Percentiles rank a stretch among this genome's conserved stretches.
These are phyloP conservation scores for Spinus pinus DNA, from an alignment of 2,797 vertebrate species.

Conservation along the genomic window DNA sequence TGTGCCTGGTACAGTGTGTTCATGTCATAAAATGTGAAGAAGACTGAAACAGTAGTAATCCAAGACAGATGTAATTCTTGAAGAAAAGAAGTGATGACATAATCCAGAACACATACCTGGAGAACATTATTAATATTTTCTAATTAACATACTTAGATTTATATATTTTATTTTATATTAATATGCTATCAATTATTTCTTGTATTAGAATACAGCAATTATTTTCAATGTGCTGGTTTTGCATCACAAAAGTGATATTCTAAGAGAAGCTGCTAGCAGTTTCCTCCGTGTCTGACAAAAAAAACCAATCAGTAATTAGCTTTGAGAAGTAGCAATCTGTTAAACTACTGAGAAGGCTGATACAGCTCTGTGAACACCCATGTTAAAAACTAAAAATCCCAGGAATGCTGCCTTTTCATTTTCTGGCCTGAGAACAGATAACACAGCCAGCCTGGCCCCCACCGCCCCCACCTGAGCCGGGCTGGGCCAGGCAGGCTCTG, in stretches of 20 bases:
- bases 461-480: fast-evolving
- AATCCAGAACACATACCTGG: neutral
- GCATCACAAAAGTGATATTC: fast-evolving
- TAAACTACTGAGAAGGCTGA: neutral
- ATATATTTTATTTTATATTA: neutral
- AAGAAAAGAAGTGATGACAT: neutral
- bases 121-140: neutral
- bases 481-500: neutral
- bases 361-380: neutral
- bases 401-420: neutral
- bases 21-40: neutral
- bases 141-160: neutral
- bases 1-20: neutral
- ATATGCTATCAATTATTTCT: neutral
- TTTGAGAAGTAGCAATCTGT: neutral
- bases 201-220: neutral
- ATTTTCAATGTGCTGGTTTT: neutral
- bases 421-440: neutral
- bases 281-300: neutral
- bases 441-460: neutral
- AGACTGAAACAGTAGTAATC: neutral
- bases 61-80: neutral
- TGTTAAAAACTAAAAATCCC: neutral
- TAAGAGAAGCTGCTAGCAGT: neutral
- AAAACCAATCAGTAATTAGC: neutral